Base-by-base conservation (phyloP, 2,888 invertebrate species). In the Melanotus villosus region DNA sequence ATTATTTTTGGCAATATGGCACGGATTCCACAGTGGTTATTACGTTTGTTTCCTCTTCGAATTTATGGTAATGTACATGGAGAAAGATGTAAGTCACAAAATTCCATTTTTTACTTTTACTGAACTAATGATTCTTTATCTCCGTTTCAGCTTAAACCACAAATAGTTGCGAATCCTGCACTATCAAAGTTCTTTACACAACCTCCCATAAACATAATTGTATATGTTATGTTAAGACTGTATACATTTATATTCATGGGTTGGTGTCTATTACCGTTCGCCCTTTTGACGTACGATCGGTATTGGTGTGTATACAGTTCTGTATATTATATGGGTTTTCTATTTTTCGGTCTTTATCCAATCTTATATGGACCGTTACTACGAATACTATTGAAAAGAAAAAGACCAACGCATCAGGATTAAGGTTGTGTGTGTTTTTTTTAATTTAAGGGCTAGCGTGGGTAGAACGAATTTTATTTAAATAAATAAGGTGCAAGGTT, bases 11-110 rank as follows among this genome's bases (percentile, higher is more conserved):
- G 97, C 99, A 0, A 80, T 97, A 0, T 99, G 99, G 99, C 99
- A 99, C 84, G 99, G 99, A 9, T 91, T 96, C 59, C 94, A 96
- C 81, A 91, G 94, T 7, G 98, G 99, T 0, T 99, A 99, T 81
- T 99, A 97, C 82, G 87, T 95, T 79, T 93, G 94, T 47, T 99
- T 99, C 87, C 88, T 94, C 65, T 91, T 96, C 84, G 99, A 99
- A 82, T 98, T 97, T 81, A 85, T 95, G 30, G 92, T 95, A 30
- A 93, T 97, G 83, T 90, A 90, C 72, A 90, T 93, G 80, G 97
- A 98, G 80, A 93, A 92, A 85, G 94, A 95, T 80, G 93, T 93
- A 83, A 88, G 88, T 82, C 57, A 7, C 4, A 26, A 50, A 4
- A 23, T 4, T 21, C 2, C n/a, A n/a, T 6, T 16, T 19, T 16